Evolutionary conservation across 2,888 invertebrate genomes (phyloP).

Genomic region (Cephalotes varians): DNA sequence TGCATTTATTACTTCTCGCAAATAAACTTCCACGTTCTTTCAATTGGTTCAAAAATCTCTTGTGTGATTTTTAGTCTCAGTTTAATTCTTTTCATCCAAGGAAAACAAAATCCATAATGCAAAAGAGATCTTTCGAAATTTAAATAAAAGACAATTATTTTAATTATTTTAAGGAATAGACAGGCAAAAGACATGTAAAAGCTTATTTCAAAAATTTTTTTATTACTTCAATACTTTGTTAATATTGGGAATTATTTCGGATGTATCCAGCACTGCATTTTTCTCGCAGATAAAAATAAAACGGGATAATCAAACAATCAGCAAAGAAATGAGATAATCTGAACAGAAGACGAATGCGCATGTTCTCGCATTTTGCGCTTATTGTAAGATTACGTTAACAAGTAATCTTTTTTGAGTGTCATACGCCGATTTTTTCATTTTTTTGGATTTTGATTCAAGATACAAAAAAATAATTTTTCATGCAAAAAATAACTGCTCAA

Average conservation of each 20-base stretch:
- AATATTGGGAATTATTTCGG: not conserved
- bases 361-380: not conserved
- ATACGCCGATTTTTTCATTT: no score
- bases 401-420: no score
- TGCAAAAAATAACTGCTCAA: no score
- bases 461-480: no score
- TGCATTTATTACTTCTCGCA: no score
- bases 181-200: not conserved
- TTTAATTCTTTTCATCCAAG: not conserved
- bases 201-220: not conserved
- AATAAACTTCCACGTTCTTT: no score
- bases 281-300: not conserved
- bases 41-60: not conserved
- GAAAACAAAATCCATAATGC: not conserved
- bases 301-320: not conserved
- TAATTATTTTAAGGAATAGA: no score
- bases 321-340: not conserved
- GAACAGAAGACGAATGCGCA: not conserved
- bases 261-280: not conserved
- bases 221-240: not conserved
- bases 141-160: no score
- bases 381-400: not conserved
- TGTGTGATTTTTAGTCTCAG: no score
- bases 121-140: not conserved
- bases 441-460: no score